Evolutionary conservation across 2,113 vertebrate species (phyloP).

Genomic region (Hylia prasina): DNA sequence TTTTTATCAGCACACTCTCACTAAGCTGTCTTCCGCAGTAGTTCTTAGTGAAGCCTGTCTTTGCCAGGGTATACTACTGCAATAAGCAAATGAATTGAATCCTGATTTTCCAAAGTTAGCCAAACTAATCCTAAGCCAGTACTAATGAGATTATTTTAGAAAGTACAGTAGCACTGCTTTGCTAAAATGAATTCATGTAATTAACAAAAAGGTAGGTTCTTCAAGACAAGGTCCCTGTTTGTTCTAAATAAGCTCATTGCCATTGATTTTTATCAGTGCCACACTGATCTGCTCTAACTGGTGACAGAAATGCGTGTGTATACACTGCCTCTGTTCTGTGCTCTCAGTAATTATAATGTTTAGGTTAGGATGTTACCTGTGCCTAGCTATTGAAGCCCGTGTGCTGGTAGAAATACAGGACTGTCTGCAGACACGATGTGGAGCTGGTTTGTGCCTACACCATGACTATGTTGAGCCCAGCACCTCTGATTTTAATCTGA

Average conservation of each 20-base stretch:
- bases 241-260: background rate
- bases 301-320: background rate
- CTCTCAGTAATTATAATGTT: background rate
- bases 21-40: background rate
- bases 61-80: background rate
- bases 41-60: background rate
- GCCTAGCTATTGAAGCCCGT: background rate
- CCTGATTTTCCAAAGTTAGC: background rate
- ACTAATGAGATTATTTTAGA: background rate
- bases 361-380: background rate
- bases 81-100: background rate
- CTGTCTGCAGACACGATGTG: accelerated
- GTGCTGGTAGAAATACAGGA: background rate
- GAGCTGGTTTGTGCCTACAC: background rate
- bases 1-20: background rate
- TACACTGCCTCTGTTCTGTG: background rate
- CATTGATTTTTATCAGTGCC: background rate
- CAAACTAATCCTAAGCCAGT: background rate
- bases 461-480: background rate
- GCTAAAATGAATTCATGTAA: background rate
- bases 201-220: background rate
- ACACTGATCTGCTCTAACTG: background rate
- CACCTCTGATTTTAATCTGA: background rate
- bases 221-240: background rate
- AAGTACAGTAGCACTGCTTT: background rate